phyloP scores from a whole-genome alignment of 2,797 vertebrate species.

The Parotocinclus haroldoi region DNA sequence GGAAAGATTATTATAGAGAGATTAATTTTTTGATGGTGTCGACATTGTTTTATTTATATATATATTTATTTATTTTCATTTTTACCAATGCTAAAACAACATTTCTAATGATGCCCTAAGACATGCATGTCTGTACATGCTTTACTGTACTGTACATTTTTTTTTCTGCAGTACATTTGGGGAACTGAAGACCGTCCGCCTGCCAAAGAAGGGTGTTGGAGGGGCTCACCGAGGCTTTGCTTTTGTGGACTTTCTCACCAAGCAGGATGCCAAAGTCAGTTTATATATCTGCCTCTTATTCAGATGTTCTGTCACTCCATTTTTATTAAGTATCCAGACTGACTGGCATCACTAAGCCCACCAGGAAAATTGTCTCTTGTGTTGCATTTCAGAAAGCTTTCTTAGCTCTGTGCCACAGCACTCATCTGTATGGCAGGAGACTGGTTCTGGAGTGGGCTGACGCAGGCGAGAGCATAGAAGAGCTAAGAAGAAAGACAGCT shows the following conservation, averaged over 20 bases:
- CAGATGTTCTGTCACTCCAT: background rate
- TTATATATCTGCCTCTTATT: background rate
- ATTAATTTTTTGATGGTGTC: too few relatives aligned
- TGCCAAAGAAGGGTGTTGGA: constrained; percentile 89
- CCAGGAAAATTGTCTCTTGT: background rate
- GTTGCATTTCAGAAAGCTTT: constrained; percentile 82
- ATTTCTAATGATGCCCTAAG: background rate
- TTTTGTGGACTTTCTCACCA: constrained; percentile 94
- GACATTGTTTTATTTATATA: too few relatives aligned
- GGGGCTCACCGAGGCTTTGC: constrained; percentile 90
- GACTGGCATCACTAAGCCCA: constrained; percentile 1
- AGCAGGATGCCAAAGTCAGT: constrained; percentile 93
- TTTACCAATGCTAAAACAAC: background rate
- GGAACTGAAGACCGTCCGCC: constrained; percentile 89
- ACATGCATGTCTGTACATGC: background rate
- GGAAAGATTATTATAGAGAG: too few relatives aligned
- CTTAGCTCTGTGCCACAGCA: constrained; percentile 91
- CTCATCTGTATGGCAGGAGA: constrained; percentile 92
- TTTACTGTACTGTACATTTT: too few relatives aligned
- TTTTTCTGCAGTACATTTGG: constrained; percentile 85
- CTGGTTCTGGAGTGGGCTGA: constrained; percentile 97
- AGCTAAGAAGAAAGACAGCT: constrained; percentile 85
- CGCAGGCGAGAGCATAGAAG: constrained; percentile 82
- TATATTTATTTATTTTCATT: too few relatives aligned
- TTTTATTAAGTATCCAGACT: constrained; percentile 17